phyloP scores from a whole-genome alignment of 2,888 invertebrate species.

The Cheilosia vernalis region DNA sequence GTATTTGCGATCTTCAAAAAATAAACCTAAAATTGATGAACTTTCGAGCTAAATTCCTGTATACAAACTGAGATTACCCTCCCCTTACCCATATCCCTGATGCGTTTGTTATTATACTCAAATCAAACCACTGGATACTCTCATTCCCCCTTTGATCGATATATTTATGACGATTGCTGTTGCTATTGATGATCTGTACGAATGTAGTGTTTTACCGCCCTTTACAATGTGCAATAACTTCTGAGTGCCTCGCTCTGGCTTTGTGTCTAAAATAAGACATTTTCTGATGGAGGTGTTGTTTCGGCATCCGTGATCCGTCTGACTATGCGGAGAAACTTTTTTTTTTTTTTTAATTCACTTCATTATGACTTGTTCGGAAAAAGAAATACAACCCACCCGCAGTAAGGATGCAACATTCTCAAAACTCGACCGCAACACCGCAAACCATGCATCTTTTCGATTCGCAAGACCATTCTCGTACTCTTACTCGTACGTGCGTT shows the following conservation, averaged over 20 bases:
- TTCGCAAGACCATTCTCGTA: neutral
- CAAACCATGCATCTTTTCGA: constrained; percentile 1
- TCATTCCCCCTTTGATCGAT: neutral
- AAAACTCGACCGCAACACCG: constrained; percentile 14
- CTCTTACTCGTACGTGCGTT: neutral
- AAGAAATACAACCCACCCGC: neutral
- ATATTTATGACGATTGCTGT: constrained; percentile 11
- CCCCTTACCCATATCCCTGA: no score
- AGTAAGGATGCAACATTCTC: constrained; percentile 22
- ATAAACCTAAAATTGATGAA: no score
- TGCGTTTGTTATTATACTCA: neutral
- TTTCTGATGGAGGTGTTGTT: constrained; percentile 13
- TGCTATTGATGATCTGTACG: neutral
- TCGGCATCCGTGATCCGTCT: constrained; percentile 8
- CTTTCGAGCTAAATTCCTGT: no score
- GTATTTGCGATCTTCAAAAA: no score
- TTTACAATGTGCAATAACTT: constrained; percentile 12
- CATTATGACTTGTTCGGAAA: constrained; percentile 4
- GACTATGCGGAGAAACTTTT: neutral
- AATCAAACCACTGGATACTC: neutral
- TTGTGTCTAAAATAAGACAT: constrained; percentile 37
- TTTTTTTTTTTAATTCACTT: constrained; percentile 4
- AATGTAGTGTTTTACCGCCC: neutral
- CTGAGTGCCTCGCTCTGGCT: neutral
- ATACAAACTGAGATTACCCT: no score